phyloP scores from a whole-genome alignment of 2,888 invertebrate species.

The Ectemnius cavifrons region DNA sequence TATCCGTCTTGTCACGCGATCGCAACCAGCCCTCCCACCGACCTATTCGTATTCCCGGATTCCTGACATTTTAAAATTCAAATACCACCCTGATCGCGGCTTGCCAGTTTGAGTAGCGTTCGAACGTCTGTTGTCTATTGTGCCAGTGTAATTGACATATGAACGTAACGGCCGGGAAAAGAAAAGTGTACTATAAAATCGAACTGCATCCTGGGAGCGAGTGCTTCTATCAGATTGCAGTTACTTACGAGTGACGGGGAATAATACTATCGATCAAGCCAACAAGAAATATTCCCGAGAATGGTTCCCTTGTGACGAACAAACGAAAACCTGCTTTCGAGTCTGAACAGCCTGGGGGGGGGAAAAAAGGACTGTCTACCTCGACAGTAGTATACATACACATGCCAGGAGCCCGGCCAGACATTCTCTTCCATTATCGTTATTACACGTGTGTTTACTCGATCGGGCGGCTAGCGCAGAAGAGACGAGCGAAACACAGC shows the following conservation, averaged over 20 bases:
- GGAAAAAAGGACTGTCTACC: too few relatives aligned
- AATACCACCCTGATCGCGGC: conserved; percentile 5
- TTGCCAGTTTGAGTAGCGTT: not conserved
- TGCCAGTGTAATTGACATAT: not conserved
- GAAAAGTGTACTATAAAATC: too few relatives aligned
- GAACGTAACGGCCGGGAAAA: too few relatives aligned
- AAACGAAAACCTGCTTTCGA: too few relatives aligned
- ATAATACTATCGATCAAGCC: too few relatives aligned
- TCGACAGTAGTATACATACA: too few relatives aligned
- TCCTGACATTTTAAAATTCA: conserved; percentile 7
- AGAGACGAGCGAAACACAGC: conserved; percentile 6
- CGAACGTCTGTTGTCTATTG: not conserved
- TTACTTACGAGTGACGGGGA: conserved; percentile 4
- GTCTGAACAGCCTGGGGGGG: too few relatives aligned
- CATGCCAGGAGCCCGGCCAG: conserved; percentile 46
- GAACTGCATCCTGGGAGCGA: not conserved
- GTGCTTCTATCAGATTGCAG: conserved; percentile 9
- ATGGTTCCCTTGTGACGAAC: not conserved
- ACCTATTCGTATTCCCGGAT: not conserved
- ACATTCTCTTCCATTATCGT: conserved; percentile 63
- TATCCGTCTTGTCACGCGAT: conserved; percentile 6
- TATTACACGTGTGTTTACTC: conserved; percentile 53
- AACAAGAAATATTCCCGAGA: not conserved
- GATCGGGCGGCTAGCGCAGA: not conserved
- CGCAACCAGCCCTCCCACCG: conserved; percentile 10